Conservation (phyloP, 2,113 vertebrate genomes). For the Phalacrocorax aristotelis region DNA sequence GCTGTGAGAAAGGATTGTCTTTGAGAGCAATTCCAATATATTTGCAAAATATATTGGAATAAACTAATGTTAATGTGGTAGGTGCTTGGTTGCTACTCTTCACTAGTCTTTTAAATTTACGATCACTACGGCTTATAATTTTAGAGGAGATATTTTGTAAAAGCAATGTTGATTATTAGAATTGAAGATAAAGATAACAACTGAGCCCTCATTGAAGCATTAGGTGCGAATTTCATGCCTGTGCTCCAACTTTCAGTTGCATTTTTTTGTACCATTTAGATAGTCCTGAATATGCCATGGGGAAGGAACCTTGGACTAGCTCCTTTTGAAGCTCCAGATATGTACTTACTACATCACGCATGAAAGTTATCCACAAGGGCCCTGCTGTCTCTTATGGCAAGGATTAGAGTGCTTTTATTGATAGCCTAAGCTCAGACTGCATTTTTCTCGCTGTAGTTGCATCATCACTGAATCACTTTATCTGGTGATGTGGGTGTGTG, state of each 20-base stretch:
- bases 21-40: not conserved
- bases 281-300: not conserved
- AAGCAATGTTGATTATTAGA: not conserved
- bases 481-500: not conserved
- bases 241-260: not conserved
- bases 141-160: not conserved
- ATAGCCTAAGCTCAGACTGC: not conserved
- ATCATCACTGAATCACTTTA: not conserved
- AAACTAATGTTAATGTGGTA: not conserved
- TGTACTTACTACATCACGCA: not conserved
- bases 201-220: not conserved
- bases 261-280: not conserved
- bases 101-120: not conserved
- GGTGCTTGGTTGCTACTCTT: not conserved
- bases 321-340: not conserved
- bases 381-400: not conserved
- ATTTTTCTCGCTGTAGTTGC: not conserved
- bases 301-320: not conserved
- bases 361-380: not conserved
- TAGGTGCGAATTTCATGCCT: not conserved
- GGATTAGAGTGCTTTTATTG: not conserved
- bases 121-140: not conserved
- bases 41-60: not conserved
- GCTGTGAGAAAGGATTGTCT: not conserved
- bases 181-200: not conserved